A percentile compares a stretch with the other conserved stretches of the same genome.
phyloP scores from a whole-genome alignment of 2,797 vertebrate species.

The Liasis olivaceus region DNA sequence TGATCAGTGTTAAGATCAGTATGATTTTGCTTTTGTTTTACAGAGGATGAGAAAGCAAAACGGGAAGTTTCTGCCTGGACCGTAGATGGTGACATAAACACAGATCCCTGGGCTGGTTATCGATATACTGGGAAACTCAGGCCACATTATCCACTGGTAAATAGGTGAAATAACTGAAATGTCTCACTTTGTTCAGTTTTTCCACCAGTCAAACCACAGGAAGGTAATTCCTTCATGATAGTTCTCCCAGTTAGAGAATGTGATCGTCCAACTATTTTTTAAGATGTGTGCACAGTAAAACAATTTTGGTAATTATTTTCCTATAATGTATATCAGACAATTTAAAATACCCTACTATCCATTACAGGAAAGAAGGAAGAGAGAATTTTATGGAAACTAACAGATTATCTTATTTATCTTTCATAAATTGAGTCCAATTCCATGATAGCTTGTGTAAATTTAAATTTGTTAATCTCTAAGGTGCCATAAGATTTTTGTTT shows the following conservation, averaged over 20 bases:
- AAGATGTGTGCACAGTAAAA: not conserved
- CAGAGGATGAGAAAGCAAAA: constrained; percentile 92
- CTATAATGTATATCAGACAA: not conserved
- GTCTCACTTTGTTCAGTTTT: not conserved
- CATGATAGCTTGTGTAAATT: not conserved
- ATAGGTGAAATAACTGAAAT: constrained; percentile 26
- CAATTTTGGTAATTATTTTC: not conserved
- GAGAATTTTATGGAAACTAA: not conserved
- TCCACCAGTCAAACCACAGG: not conserved
- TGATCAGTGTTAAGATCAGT: not conserved
- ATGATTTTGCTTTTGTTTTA: constrained; percentile 24
- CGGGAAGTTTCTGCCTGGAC: constrained; percentile 84
- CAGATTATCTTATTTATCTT: not conserved
- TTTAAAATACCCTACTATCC: not conserved
- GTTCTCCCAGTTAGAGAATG: not conserved
- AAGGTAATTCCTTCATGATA: not conserved
- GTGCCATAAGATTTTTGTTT: not conserved
- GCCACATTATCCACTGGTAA: constrained; percentile 96
- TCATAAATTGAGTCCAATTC: not conserved
- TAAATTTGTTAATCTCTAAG: not conserved
- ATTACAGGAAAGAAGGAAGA: not conserved
- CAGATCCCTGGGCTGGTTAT: constrained; percentile 97
- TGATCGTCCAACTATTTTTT: not conserved
- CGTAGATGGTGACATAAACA: constrained; percentile 89
- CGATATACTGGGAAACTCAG: constrained; percentile 93